A percentile compares a stretch with the other conserved stretches of the same genome.
These are phyloP conservation scores for Monopis laevigella DNA, from an alignment of 2,888 invertebrate genomes.

Conservation along the genomic window DNA sequence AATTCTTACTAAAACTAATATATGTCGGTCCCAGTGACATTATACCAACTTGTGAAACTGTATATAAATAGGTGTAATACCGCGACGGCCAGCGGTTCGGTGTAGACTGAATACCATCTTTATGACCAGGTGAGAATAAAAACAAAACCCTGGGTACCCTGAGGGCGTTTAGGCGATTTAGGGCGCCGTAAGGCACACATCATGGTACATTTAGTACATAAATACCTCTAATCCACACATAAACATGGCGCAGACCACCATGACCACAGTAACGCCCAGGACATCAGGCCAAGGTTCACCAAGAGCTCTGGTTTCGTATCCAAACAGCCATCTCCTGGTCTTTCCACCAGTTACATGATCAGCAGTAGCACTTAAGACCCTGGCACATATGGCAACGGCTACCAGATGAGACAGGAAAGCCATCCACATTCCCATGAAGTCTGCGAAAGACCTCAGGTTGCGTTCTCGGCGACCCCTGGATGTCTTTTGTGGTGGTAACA, in stretches of 20 bases:
- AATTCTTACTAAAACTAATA: too few species aligned
- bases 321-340: slow-evolving; percentile 69
- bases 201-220: too few species aligned
- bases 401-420: slow-evolving; percentile 66
- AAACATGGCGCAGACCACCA: slow-evolving; percentile 69
- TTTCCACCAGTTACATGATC: slow-evolving; percentile 70
- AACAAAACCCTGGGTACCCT: too few species aligned
- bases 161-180: too few species aligned
- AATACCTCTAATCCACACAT: slow-evolving; percentile 73
- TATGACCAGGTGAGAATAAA: too few species aligned
- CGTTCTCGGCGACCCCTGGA: slow-evolving; percentile 47
- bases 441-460: slow-evolving; percentile 58
- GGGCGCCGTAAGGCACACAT: too few species aligned
- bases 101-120: too few species aligned
- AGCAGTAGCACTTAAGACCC: slow-evolving; percentile 70
- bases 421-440: slow-evolving; percentile 70
- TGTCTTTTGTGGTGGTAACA: slow-evolving; percentile 47
- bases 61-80: too few species aligned
- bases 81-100: too few species aligned
- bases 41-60: too few species aligned
- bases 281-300: slow-evolving; percentile 74
- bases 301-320: slow-evolving; percentile 63
- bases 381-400: slow-evolving; percentile 69
- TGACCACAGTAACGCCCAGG: slow-evolving; percentile 68
- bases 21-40: too few species aligned